Evolutionary conservation across 1,140 invertebrate genomes (phyloP), one percentile per base, ranked within the genome.

Genomic region (Odontomachus brunneus): DNA sequence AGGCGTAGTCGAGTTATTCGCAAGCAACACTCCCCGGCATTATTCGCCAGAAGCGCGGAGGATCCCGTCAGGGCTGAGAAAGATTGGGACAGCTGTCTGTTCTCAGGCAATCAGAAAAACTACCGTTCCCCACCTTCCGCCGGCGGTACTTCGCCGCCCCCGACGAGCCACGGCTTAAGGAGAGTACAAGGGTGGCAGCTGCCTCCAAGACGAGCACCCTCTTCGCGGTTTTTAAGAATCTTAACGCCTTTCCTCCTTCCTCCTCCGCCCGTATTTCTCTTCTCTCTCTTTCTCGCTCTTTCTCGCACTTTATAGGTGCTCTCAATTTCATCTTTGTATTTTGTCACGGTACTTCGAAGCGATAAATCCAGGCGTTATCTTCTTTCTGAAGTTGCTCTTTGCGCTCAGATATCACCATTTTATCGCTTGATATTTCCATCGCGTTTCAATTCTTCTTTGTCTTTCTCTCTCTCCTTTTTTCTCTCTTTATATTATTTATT

Each of bases 191-290:
- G 83, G 83, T 51, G 86, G 82, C 86, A 89, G 84, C 84, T 85
- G 85, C 82, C 74, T 83, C 38, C 69, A 51, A 57, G 66, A 83
- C 69, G 71, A 89, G 80, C 63, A 88, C 76, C 91, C 90, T 90
- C 89, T 90, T 92, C 86, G 92, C 89, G 92, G 92, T 93, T 93
- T 93, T 92, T 92, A 92, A 93, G 93, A 92, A 92, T 90, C 92
- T 93, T 93, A 93, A 91, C 91, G 88, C 90, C 89, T 87, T 84
- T 15, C 85, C 86, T 53, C 84, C 59, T n/a, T 22, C 3, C 9
- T 44, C 51, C 9, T 72, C 3, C 12, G 19, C 48, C 33, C 55
- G 1, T 29, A 17, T 29, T 26, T 17, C 17, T 33, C 4, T n/a
- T 82, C 19, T 7, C 3, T 49, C 29, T 48, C n/a, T 83, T 0